A percentile compares a stretch with the other conserved stretches of the same genome.
Evolutionary conservation across 1,140 invertebrate genomes (phyloP).

Genomic region (Pogonognathellus flavescens): DNA sequence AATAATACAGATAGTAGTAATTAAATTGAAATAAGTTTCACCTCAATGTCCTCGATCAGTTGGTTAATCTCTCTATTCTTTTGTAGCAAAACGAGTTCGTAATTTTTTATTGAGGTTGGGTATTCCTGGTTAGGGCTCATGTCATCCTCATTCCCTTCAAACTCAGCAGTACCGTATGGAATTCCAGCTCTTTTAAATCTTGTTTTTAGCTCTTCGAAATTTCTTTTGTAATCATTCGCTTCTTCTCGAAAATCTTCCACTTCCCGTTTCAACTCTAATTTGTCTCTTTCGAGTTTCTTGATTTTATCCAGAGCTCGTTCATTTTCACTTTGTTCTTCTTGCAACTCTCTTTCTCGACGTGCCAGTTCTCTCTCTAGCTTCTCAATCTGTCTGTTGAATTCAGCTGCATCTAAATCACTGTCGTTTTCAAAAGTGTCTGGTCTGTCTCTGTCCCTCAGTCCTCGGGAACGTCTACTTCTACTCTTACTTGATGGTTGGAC

Average conservation of each 20-base stretch:
- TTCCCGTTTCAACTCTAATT: constrained; percentile 63
- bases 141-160: constrained; percentile 66
- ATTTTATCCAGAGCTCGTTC: constrained; percentile 57
- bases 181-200: constrained; percentile 39
- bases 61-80: constrained; percentile 80
- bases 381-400: constrained; percentile 23
- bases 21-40: too few species aligned
- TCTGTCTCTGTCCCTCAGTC: not conserved
- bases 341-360: constrained; percentile 59
- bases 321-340: constrained; percentile 61
- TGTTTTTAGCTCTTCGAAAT: constrained; percentile 58
- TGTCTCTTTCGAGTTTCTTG: constrained; percentile 63
- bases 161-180: not conserved
- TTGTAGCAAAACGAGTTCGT: constrained; percentile 70
- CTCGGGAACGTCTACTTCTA: not conserved
- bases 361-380: constrained; percentile 59
- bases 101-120: constrained; percentile 56
- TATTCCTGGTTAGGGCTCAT: constrained; percentile 71
- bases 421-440: constrained; percentile 17
- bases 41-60: constrained; percentile 77
- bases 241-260: constrained; percentile 63
- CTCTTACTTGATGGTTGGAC: not conserved
- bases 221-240: constrained; percentile 60
- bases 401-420: constrained; percentile 37
- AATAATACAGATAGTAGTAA: too few species aligned